phyloP scores from a whole-genome alignment of 1,140 invertebrate species.

The Maniola jurtina region DNA sequence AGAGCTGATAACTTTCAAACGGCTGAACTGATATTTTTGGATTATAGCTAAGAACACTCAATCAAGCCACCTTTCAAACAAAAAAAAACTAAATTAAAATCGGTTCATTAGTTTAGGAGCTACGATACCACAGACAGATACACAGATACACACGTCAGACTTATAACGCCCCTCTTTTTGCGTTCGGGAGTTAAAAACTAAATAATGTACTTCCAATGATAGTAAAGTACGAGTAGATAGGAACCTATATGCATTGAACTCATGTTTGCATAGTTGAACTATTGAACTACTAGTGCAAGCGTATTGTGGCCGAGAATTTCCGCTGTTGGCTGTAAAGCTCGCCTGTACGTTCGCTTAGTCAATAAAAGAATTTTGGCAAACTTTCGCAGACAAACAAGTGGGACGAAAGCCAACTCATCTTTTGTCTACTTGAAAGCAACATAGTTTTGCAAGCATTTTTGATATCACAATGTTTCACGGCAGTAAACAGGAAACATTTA shows the following conservation, averaged over 20 bases:
- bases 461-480: conserved; percentile 59
- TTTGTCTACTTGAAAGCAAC: conserved; percentile 73
- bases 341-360: conserved; percentile 68
- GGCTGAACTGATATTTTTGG: too few relatives aligned
- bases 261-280: conserved; percentile 40
- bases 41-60: too few relatives aligned
- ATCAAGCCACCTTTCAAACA: too few relatives aligned
- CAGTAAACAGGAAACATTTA: conserved; percentile 52
- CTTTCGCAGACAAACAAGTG: conserved; percentile 77
- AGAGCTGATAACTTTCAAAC: too few relatives aligned
- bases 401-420: conserved; percentile 76
- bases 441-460: conserved; percentile 70
- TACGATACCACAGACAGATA: too few relatives aligned
- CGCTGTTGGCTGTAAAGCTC: conserved; percentile 60
- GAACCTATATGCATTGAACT: conserved; percentile 16
- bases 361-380: conserved; percentile 79
- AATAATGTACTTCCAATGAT: neutral
- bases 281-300: conserved; percentile 39
- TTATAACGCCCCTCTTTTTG: too few relatives aligned
- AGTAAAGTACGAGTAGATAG: neutral
- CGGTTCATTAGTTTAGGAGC: too few relatives aligned
- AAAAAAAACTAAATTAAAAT: too few relatives aligned
- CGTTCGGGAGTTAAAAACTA: too few relatives aligned
- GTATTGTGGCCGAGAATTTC: conserved; percentile 57
- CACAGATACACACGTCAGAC: too few relatives aligned